Conservation (phyloP, 2,113 vertebrate species). For the Psilopogon haemacephalus region DNA sequence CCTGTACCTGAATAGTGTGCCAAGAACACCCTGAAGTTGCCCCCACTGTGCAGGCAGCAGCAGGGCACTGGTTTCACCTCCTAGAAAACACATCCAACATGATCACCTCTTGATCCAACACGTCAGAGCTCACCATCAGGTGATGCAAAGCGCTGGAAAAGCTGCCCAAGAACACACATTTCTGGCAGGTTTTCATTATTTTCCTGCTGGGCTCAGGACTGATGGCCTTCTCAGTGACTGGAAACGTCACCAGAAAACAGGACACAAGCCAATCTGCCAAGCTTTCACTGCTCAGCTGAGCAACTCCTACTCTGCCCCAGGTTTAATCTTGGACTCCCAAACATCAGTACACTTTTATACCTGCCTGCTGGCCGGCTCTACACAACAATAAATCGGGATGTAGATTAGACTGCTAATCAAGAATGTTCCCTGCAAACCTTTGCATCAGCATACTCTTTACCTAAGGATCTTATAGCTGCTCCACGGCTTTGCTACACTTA, state of each 20-base stretch:
- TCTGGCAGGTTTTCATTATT: neutral
- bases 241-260: neutral
- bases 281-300: neutral
- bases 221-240: neutral
- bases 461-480: neutral
- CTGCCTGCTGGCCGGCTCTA: neutral
- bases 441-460: neutral
- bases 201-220: neutral
- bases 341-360: neutral
- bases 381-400: neutral
- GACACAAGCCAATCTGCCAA: neutral
- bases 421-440: neutral
- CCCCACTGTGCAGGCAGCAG: neutral
- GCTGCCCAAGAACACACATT: accelerated
- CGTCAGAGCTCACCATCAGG: neutral
- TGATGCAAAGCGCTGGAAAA: neutral
- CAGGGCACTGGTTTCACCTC: neutral
- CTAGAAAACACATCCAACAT: accelerated
- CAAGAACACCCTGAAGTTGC: neutral
- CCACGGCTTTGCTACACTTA: neutral
- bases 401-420: neutral
- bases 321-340: neutral
- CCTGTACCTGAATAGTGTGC: neutral
- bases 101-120: neutral
- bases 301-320: neutral